Evolutionary conservation across 1,140 invertebrate species (phyloP).

Genomic region (Dufourea novaeangliae): DNA sequence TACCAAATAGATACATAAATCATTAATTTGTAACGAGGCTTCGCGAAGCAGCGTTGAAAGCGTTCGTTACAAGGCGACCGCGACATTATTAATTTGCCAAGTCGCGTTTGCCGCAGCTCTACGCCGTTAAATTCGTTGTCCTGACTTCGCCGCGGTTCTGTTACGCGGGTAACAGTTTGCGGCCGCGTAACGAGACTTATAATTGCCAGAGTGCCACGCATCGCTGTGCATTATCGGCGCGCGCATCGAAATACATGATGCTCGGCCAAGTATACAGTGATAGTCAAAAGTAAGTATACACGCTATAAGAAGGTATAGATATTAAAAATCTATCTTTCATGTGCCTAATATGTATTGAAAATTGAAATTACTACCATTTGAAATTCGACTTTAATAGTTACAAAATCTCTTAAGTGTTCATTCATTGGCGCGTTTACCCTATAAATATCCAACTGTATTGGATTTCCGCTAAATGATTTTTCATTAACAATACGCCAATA

Average conservation of each 20-base stretch:
- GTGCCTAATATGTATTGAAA: no score
- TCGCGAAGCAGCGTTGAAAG: not conserved
- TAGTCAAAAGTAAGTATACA: no score
- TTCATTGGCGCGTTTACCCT: no score
- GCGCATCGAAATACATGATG: not conserved
- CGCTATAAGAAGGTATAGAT: no score
- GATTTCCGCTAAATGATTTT: no score
- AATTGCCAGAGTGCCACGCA: constrained; percentile 13
- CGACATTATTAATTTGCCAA: constrained; percentile 31
- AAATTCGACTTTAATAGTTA: no score
- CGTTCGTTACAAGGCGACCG: not conserved
- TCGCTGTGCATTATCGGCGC: constrained; percentile 2
- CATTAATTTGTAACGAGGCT: constrained; percentile 3
- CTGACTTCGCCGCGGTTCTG: not conserved
- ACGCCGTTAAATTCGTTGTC: constrained; percentile 4
- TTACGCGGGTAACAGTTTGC: constrained; percentile 2
- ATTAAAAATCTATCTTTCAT: no score
- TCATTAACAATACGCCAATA: no score
- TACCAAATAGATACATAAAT: constrained; percentile 29
- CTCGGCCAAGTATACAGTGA: constrained; percentile 2
- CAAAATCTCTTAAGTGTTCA: no score
- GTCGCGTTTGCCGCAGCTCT: not conserved
- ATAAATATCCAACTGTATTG: no score
- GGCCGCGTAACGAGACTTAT: constrained; percentile 6
- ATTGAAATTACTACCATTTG: no score